Evolutionary conservation across 2,888 invertebrate genomes (phyloP), one percentile per base, ranked within the genome.

Genomic region (Watsonalla binaria): DNA sequence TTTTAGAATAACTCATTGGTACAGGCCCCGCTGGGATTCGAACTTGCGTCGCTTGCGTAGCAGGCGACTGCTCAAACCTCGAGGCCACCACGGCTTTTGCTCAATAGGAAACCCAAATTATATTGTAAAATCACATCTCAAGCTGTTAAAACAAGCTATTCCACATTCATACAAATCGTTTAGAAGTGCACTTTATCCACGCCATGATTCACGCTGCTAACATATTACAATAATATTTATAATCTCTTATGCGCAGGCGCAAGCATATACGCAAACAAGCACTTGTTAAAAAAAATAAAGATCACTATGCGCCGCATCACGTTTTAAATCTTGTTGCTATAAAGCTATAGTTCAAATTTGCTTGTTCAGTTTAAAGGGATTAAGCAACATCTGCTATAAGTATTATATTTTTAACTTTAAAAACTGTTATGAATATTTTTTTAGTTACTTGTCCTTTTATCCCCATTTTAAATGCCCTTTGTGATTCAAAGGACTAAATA

Each of bases 221-320:
- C 57, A 59, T 57, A 68, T 74, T 68, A 75, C 68, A 73, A 68
- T 68, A 72, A 69, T 71, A 74, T 73, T 77, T 72, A 72, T 79
- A 78, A 78, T 78, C 79, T 72, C 58, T 62, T 66, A 68, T 70
- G 68, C 64, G 72, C 69, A 70, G 67, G 67, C 64, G 52, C 62
- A 56, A 66, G 65, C 70, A 68, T 66, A 64, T 62, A 63, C 59
- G 59, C 62, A 65, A 61, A 66, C 68, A 59, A 65, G 66, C 61
- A 62, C 49, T 49, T 15, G 8, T 37, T 49, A 56, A 59, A 55
- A 51, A 45, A 46, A 64, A 54, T 56, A 52, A 50, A 62, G 62
- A 51, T 52, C 62, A 58, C 51, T 6, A 51, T 55, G 48, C 42
- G 0, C 11, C 11, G 42, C 42, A 11, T 42, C 42, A 42, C 11